These are phyloP conservation scores for Maniola hyperantus DNA, from an alignment of 2,888 invertebrate genomes.

Conservation along the genomic window DNA sequence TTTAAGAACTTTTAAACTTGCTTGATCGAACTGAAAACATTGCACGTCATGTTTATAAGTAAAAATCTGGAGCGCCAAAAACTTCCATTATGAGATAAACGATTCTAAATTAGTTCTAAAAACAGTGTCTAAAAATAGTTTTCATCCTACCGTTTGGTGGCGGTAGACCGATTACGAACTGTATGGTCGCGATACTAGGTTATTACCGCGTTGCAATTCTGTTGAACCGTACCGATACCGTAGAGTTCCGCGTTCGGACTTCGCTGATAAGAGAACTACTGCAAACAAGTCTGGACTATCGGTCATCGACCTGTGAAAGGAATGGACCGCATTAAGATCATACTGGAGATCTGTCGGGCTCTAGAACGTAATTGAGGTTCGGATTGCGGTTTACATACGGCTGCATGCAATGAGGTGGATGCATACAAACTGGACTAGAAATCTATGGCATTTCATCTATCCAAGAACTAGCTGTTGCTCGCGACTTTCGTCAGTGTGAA, in stretches of 20 bases:
- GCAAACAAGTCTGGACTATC: constrained; percentile 42
- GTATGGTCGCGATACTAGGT: background rate
- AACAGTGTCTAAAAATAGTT: no score
- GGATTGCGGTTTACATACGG: constrained; percentile 28
- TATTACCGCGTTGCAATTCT: constrained; percentile 22
- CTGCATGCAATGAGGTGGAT: constrained; percentile 20
- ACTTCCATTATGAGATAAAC: no score
- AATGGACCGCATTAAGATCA: constrained; percentile 40
- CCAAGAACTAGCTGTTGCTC: background rate
- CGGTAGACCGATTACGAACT: background rate
- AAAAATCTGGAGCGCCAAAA: no score
- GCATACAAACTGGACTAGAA: constrained; percentile 17
- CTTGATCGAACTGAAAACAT: no score
- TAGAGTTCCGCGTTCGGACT: constrained; percentile 36
- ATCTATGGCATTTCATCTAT: background rate
- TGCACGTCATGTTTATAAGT: no score
- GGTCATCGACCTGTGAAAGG: constrained; percentile 41
- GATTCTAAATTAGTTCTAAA: no score
- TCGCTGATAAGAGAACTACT: constrained; percentile 39
- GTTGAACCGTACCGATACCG: constrained; percentile 19
- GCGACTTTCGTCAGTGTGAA: background rate
- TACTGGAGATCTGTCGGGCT: constrained; percentile 36
- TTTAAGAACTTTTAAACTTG: no score
- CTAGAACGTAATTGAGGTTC: constrained; percentile 30
- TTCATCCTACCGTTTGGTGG: no score